Percentiles rank a stretch among this genome's conserved stretches.
phyloP scores from a whole-genome alignment of 2,113 vertebrate genomes.

The Carassius carassius region DNA sequence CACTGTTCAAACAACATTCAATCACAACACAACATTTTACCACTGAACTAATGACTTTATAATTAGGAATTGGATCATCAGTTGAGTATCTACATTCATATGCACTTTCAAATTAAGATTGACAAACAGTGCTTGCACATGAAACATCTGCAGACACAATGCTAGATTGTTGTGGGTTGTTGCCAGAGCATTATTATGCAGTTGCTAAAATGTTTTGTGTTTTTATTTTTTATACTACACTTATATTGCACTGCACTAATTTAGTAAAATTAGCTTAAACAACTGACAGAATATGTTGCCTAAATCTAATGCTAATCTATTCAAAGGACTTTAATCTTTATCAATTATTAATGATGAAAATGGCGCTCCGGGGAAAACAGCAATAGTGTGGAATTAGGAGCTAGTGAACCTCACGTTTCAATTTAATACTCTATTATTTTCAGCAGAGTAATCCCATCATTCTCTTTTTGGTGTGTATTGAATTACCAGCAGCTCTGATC shows the following conservation, averaged over 20 bases:
- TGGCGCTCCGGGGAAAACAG: too few relatives aligned
- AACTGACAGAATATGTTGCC: neutral
- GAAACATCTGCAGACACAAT: neutral
- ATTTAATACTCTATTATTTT: too few relatives aligned
- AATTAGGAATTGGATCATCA: neutral
- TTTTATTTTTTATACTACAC: neutral
- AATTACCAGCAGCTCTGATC: too few relatives aligned
- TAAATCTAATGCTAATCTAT: neutral
- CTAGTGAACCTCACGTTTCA: too few relatives aligned
- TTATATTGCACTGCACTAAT: neutral
- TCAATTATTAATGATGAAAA: neutral
- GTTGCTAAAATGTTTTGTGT: constrained; percentile 8
- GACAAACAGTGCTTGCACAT: neutral
- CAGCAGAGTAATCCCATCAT: too few relatives aligned
- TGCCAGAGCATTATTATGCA: constrained; percentile 10
- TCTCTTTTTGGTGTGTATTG: too few relatives aligned
- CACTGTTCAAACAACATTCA: neutral
- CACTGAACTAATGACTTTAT: neutral
- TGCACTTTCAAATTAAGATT: neutral
- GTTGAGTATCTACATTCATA: neutral
- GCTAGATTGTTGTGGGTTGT: neutral
- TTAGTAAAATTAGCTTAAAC: neutral
- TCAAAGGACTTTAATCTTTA: neutral
- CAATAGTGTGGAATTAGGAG: too few relatives aligned
- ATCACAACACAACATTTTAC: neutral